phyloP scores from a whole-genome alignment of 2,888 invertebrate species.

The Galeruca laticollis region DNA sequence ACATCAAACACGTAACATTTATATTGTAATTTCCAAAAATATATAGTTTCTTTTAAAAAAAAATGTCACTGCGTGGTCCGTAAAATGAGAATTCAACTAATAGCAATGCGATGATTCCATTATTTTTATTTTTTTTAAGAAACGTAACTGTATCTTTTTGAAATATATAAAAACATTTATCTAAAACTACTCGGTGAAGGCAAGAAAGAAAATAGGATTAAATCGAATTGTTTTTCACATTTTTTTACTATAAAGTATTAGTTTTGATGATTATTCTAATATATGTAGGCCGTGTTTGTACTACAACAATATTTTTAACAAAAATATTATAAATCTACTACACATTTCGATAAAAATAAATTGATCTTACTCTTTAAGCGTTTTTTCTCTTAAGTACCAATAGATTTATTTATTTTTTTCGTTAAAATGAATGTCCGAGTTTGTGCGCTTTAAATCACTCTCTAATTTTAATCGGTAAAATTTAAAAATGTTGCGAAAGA shows the following conservation, averaged over 20 bases:
- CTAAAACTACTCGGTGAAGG: background rate
- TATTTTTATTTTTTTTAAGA: slow-evolving; percentile 6
- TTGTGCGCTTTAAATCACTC: slow-evolving; percentile 26
- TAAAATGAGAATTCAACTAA: slow-evolving; percentile 10
- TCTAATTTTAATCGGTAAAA: slow-evolving; percentile 51
- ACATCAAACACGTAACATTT: slow-evolving; percentile 5
- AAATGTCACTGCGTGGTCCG: background rate
- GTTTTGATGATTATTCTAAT: background rate
- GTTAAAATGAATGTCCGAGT: slow-evolving; percentile 9
- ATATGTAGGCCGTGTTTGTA: slow-evolving; percentile 13
- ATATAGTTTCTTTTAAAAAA: background rate
- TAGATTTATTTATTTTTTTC: background rate
- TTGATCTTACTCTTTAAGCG: slow-evolving; percentile 10
- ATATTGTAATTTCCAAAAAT: slow-evolving; percentile 30
- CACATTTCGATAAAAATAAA: slow-evolving; percentile 13
- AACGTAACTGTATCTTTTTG: slow-evolving; percentile 9
- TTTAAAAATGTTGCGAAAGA: slow-evolving; percentile 51
- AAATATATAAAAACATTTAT: background rate
- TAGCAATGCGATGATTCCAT: background rate
- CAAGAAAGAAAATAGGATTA: slow-evolving; percentile 2
- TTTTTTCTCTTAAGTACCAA: background rate
- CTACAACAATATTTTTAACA: slow-evolving; percentile 13
- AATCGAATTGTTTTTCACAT: background rate
- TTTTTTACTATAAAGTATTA: background rate
- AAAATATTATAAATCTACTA: slow-evolving; percentile 8